Conservation (phyloP, 2,113 vertebrate species). For the Colaptes auratus region DNA sequence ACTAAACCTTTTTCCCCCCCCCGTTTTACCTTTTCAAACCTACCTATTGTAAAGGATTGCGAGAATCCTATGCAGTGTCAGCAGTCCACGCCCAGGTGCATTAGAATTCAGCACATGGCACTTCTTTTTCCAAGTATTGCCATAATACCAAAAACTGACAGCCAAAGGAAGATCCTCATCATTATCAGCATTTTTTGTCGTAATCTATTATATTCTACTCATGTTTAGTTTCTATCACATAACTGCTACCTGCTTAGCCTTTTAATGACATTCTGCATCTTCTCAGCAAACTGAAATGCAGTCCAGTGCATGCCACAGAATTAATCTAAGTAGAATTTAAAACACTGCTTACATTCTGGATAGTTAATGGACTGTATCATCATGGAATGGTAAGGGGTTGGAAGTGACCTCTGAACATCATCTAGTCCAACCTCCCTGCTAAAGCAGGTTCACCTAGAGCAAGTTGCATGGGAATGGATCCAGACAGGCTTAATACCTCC, state of each 20-base stretch:
- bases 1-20: neutral
- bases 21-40: neutral
- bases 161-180: neutral
- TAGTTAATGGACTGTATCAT: neutral
- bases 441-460: neutral
- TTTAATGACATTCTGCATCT: neutral
- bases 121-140: neutral
- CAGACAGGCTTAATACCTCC: neutral
- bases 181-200: neutral
- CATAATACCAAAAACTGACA: neutral
- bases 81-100: neutral
- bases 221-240: neutral
- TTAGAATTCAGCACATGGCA: neutral
- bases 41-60: neutral
- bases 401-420: neutral
- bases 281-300: neutral
- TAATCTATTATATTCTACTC: neutral
- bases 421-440: neutral
- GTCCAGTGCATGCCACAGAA: neutral
- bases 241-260: neutral
- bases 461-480: neutral
- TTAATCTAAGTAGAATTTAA: neutral
- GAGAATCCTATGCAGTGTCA: neutral
- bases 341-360: neutral
- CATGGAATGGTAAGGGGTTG: neutral